Base-by-base conservation (phyloP, 2,888 invertebrate species). In the Chouioia cunea region DNA sequence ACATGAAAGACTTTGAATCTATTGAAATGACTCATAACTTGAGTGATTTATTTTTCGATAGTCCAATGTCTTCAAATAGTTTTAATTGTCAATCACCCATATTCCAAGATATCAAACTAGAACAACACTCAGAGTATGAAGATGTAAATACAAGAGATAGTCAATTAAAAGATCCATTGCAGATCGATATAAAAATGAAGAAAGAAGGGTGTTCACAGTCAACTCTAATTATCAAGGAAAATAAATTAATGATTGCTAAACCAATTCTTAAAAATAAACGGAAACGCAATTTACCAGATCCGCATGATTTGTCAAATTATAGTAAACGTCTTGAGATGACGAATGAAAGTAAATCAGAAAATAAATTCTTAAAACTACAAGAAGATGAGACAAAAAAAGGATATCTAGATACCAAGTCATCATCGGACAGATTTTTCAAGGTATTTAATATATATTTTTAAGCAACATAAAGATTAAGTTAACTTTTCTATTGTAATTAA, bases 1-100 rank as follows among this genome's bases (percentile, higher is more conserved):
- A 67, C 62, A 22, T 52, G n/a, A 14, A n/a, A 43, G 48, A 53
- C 23, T 48, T 27, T 53, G 53, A 70, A 1, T 20, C 64, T 15
- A 66, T 60, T 44, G 53, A 58, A 23, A 47, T 70, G 50, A 44
- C 44, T 43, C 65, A 66, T 63, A 53, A 73, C 50, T 46, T 69
- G 12, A 64, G 44, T 65, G 43, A 18, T 36, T 0, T 57, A 44
- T 8, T 65, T 15, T 16, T 14, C n/a, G 27, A 59, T 64, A 18
- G 6, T 6, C 16, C 20, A n/a, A 4, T 53, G 16, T 43, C 23
- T 8, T 43, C 47, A 2, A 54, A 67, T 27, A n/a, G 20, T 50
- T 18, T 54, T 53, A 3, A 43, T 18, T 60, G 23, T 52, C 47
- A 50, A 52, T 23, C 43, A 46, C 16, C 18, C 10, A 18, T 27